These are phyloP conservation scores for Tineola bisselliella DNA, from an alignment of 2,888 invertebrate genomes.

Conservation along the genomic window DNA sequence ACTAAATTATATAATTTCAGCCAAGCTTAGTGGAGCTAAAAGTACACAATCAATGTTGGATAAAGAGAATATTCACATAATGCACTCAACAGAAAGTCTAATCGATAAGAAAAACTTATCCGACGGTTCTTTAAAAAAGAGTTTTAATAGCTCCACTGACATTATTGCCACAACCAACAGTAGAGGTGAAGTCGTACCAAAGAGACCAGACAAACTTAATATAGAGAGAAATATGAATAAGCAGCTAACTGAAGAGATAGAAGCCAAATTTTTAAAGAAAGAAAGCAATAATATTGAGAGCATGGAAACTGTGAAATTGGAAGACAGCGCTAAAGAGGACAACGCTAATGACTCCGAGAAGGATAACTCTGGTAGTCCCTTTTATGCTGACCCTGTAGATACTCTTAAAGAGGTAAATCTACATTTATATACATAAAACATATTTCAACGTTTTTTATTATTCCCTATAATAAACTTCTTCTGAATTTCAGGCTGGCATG, in stretches of 20 bases:
- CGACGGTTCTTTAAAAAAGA: slow-evolving; percentile 47
- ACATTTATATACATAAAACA: neutral
- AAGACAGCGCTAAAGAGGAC: slow-evolving; percentile 39
- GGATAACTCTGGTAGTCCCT: slow-evolving; percentile 82
- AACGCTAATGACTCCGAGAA: slow-evolving; percentile 47
- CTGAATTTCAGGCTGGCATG: slow-evolving; percentile 38
- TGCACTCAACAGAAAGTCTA: slow-evolving; percentile 52
- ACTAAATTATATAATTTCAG: slow-evolving; percentile 26
- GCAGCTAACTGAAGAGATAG: slow-evolving; percentile 58
- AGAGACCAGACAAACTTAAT: slow-evolving; percentile 60
- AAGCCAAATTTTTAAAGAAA: slow-evolving; percentile 42
- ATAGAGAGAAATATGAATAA: slow-evolving; percentile 60
- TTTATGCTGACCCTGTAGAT: slow-evolving; percentile 91
- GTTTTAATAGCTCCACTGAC: slow-evolving; percentile 48
- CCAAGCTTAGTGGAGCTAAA: slow-evolving; percentile 53
- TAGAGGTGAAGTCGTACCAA: slow-evolving; percentile 55
- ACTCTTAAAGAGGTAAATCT: slow-evolving; percentile 71
- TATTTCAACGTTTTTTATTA: neutral
- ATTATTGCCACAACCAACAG: slow-evolving; percentile 61
- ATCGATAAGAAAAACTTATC: slow-evolving; percentile 51
- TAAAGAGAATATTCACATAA: slow-evolving; percentile 52
- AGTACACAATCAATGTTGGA: slow-evolving; percentile 57
- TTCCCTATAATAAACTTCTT: neutral
- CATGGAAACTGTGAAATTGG: slow-evolving; percentile 60
- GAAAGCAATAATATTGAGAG: slow-evolving; percentile 48